A percentile compares a stretch with the other conserved stretches of the same genome.
Evolutionary conservation across 2,888 invertebrate species (phyloP).

Genomic region (Zaprionus obscuricornis): DNA sequence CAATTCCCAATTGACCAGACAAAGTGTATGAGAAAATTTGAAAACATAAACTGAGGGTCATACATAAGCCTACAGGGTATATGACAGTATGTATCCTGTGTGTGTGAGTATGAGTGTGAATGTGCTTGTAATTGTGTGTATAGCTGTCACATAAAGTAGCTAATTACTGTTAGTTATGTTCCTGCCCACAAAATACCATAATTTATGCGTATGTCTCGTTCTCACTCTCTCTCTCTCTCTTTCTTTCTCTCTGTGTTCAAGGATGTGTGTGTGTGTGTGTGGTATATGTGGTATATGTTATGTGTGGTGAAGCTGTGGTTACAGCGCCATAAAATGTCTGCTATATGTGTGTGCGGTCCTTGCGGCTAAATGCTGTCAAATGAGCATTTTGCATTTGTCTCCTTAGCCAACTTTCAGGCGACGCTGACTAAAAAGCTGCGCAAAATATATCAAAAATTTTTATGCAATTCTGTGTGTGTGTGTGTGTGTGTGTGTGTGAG

Average conservation of each 20-base stretch:
- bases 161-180: slow-evolving; percentile 76
- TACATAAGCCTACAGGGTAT: slow-evolving; percentile 3
- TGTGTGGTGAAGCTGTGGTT: slow-evolving; percentile 36
- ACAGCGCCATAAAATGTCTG: slow-evolving; percentile 46
- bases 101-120: slow-evolving; percentile 5
- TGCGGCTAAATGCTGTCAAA: slow-evolving; percentile 45
- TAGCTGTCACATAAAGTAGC: slow-evolving; percentile 70
- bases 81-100: slow-evolving; percentile 12
- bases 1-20: slow-evolving; percentile 69
- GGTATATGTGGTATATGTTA: slow-evolving; percentile 29
- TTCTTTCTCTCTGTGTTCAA: slow-evolving; percentile 11
- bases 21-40: slow-evolving; percentile 48
- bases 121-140: slow-evolving; percentile 20
- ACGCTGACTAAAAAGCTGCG: not conserved
- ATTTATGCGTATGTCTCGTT: too few relatives aligned
- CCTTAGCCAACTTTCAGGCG: slow-evolving; percentile 3
- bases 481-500: slow-evolving; percentile 9
- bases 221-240: too few relatives aligned
- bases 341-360: slow-evolving; percentile 12
- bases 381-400: slow-evolving; percentile 44
- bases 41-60: slow-evolving; percentile 51
- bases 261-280: slow-evolving; percentile 7
- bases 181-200: slow-evolving; percentile 66
- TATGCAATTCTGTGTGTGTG: slow-evolving; percentile 11
- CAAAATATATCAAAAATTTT: slow-evolving; percentile 20